Evolutionary conservation across 2,113 vertebrate species (phyloP).

Genomic region (Brachionichthys hirsutus): DNA sequence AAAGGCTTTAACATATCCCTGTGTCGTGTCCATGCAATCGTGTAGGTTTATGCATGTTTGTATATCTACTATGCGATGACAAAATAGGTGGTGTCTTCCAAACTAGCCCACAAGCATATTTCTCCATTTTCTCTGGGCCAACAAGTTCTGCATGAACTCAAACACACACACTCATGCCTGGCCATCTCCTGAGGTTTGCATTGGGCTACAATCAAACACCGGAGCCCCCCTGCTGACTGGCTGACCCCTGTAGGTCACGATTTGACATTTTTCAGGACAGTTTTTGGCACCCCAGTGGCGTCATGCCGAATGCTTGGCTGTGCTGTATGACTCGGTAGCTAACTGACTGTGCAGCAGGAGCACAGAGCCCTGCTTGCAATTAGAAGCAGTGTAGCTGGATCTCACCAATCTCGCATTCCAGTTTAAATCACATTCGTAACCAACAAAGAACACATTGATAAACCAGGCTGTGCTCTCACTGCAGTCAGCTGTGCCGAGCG

Average conservation of each 20-base stretch:
- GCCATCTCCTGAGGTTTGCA: conserved; percentile 38
- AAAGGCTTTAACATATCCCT: conserved; percentile 2
- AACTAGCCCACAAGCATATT: conserved; percentile 47
- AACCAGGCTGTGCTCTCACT: conserved; percentile 33
- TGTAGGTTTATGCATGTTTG: conserved; percentile 3
- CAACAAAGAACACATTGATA: conserved; percentile 61
- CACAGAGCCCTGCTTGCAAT: conserved; percentile 30
- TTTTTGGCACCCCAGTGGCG: conserved; percentile 42
- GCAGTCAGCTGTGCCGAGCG: conserved; percentile 44
- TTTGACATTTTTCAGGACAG: conserved; percentile 34
- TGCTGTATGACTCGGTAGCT: conserved; percentile 32
- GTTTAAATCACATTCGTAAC: conserved; percentile 64
- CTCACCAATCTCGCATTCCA: conserved; percentile 56
- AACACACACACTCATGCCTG: conserved; percentile 22
- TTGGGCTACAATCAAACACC: conserved; percentile 20
- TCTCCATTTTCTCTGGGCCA: conserved; percentile 44
- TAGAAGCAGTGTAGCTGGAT: conserved; percentile 22
- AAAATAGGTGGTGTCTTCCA: conserved; percentile 59
- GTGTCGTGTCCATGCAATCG: not conserved
- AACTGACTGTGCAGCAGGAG: conserved; percentile 38
- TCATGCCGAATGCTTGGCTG: conserved; percentile 51
- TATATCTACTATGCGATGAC: conserved; percentile 28
- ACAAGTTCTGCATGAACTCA: conserved; percentile 24
- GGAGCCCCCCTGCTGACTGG: no score
- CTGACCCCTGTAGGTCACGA: conserved; percentile 16